phyloP scores from a whole-genome alignment of 2,113 vertebrate genomes.

The Neofelis nebulosa region DNA sequence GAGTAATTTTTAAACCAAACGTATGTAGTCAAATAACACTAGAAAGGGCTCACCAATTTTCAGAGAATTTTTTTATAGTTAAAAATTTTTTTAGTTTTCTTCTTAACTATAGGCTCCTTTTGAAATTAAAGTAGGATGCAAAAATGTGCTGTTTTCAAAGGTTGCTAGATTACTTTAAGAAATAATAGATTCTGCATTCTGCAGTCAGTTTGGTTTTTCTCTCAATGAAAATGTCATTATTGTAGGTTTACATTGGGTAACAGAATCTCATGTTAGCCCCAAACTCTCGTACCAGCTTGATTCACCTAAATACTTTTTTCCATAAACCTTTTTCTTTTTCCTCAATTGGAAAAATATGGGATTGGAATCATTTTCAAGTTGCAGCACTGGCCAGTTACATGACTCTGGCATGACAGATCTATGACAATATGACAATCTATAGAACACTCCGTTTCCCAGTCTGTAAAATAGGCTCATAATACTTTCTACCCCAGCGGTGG shows the following conservation, averaged over 20 bases:
- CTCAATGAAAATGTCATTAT: background rate
- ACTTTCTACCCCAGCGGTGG: background rate
- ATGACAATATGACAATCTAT: background rate
- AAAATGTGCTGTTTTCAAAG: background rate
- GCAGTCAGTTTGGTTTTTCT: background rate
- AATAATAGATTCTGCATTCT: background rate
- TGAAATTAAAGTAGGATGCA: background rate
- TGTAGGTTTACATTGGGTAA: background rate
- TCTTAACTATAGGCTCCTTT: background rate
- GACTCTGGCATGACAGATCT: background rate
- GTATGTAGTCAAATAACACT: background rate
- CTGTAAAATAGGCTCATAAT: background rate
- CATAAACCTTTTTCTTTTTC: background rate
- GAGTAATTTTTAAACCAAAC: background rate
- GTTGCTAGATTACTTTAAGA: background rate
- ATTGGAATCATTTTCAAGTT: conserved; percentile 9
- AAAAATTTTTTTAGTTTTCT: background rate
- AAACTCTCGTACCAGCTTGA: background rate
- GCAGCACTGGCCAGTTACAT: background rate
- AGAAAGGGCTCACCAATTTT: background rate
- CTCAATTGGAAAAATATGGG: background rate
- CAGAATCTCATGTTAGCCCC: background rate
- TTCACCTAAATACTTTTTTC: background rate
- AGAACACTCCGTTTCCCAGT: background rate
- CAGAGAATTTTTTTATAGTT: background rate